Evolutionary conservation across 2,888 invertebrate species (phyloP), one percentile per base, ranked within the genome.

Genomic region (Syrphus vitripennis): DNA sequence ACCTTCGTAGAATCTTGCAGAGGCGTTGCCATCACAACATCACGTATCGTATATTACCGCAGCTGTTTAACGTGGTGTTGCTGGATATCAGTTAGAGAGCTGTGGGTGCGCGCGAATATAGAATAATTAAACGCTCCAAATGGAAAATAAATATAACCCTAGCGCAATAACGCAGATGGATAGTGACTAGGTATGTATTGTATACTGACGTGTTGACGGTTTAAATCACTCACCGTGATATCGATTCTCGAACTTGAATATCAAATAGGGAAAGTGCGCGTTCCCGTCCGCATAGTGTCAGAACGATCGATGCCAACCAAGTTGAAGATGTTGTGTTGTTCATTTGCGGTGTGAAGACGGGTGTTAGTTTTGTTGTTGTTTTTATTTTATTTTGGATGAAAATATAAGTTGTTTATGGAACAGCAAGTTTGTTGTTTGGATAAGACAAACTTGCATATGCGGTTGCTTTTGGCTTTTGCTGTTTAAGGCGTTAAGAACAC

Each of bases 261-360:
- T 76, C 76, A 84, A 84, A 77, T 72, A 84, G 80, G 76, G 84
- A 84, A 84, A 84, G 84, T 81, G 84, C 63, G 45, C 34, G 42
- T 50, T 4, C 5, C 10, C 48, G 21, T 19, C 12, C 45, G 19
- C 31, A 57, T 29, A 45, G 7, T 61, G 61, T 34, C 67, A 48
- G 24, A 50, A 50, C 14, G 31, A n/a, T 14, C 24, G 26, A 34
- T 48, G 21, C 67, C 14, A 14, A 21, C 21, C 19, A 26, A 7
- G 50, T 50, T 50, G 5, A 31, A 69, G 57, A 65, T 55, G 34
- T 42, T 26, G 19, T 16, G n/a, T 21, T 50, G 21, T 24, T 50
- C 12, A 9, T 9, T 34, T 9, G 9, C 5, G 29, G 21, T 21
- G 16, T 24, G 40, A 57, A 24, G 59, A 57, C 59, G 7, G 37